Conservation (phyloP, 2,113 vertebrate species). For the Eurypyga helias region DNA sequence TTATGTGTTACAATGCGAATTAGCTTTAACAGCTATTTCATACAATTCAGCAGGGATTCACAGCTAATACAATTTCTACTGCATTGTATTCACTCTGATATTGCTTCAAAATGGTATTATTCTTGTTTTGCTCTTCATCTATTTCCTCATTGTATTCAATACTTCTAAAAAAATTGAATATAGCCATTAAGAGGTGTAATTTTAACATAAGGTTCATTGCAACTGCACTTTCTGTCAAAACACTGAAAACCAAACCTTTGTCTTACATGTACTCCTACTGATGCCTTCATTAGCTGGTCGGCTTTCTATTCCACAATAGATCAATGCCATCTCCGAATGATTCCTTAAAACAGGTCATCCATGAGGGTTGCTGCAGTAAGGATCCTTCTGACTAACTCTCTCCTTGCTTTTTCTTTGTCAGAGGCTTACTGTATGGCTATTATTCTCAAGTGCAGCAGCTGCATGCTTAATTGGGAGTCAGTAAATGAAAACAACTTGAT, state of each 20-base stretch:
- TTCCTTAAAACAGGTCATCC: constrained; percentile 43
- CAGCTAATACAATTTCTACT: constrained; percentile 24
- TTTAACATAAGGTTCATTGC: background rate
- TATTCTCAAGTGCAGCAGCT: background rate
- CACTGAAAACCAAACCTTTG: background rate
- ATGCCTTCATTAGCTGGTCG: background rate
- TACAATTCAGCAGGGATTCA: background rate
- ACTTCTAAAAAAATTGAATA: background rate
- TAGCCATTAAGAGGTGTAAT: background rate
- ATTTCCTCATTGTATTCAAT: background rate
- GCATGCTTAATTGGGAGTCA: background rate
- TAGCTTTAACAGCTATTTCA: constrained; percentile 50
- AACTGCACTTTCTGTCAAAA: background rate
- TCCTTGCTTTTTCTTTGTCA: background rate
- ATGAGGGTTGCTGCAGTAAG: background rate
- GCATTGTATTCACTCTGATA: background rate
- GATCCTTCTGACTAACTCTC: background rate
- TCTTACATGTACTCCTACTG: background rate
- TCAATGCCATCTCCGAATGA: background rate
- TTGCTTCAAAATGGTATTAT: background rate
- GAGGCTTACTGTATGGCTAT: background rate
- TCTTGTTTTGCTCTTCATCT: background rate
- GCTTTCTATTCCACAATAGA: background rate
- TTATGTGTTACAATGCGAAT: constrained; percentile 36
- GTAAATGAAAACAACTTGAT: background rate